These are phyloP conservation scores for Eueides isabella DNA, from an alignment of 1,140 invertebrate species.

Conservation along the genomic window DNA sequence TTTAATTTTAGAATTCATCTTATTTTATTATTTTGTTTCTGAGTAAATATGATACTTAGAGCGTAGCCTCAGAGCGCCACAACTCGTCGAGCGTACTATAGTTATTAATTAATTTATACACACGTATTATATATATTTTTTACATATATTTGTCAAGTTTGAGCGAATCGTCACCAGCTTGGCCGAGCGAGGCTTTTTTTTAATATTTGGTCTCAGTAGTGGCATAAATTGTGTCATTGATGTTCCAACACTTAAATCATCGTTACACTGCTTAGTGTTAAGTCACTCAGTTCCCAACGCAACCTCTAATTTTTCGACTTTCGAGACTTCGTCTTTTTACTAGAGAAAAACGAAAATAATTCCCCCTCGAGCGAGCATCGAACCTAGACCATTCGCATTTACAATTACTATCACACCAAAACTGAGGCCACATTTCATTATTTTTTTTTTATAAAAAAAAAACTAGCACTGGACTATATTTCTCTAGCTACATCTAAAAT, in stretches of 20 bases:
- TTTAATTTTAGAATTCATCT: too few relatives aligned
- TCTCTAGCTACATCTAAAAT: slow-evolving; percentile 15
- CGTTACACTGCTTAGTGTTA: too few relatives aligned
- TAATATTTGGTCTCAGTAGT: neutral
- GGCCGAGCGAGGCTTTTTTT: neutral
- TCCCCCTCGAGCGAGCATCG: too few relatives aligned
- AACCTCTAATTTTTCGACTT: too few relatives aligned
- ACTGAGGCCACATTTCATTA: neutral
- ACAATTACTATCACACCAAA: neutral
- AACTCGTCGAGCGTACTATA: neutral
- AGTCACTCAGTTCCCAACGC: too few relatives aligned
- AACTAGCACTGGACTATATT: neutral
- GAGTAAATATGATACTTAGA: too few relatives aligned
- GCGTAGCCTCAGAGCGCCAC: too few relatives aligned
- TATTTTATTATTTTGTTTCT: too few relatives aligned
- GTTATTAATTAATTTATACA: slow-evolving; percentile 19
- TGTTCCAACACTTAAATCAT: too few relatives aligned
- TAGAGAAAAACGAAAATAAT: too few relatives aligned
- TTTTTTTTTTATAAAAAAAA: slow-evolving; percentile 2
- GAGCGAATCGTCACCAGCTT: slow-evolving; percentile 14
- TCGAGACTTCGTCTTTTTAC: too few relatives aligned
- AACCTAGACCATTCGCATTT: too few relatives aligned
- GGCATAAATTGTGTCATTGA: neutral
- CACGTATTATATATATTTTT: neutral
- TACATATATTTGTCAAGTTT: slow-evolving; percentile 23